Percentiles rank a stretch among this genome's conserved stretches.
Conservation (phyloP, 2,888 invertebrate genomes). For the Drosophila mimetica region DNA sequence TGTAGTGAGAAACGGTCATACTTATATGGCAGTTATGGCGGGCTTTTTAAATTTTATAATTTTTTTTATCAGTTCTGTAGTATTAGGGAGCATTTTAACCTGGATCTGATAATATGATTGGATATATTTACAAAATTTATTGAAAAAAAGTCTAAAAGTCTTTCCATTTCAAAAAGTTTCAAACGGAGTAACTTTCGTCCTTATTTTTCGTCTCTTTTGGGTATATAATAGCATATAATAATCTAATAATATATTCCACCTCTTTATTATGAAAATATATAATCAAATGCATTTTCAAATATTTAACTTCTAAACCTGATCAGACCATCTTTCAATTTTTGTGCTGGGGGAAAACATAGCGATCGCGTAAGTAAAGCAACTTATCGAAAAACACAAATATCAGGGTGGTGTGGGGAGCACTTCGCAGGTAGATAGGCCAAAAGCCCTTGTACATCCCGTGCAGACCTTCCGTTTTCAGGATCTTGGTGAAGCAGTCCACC, state of each 20-base stretch:
- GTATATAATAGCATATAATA: too few species aligned
- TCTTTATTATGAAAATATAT: not conserved
- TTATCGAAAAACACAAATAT: slow-evolving; percentile 18
- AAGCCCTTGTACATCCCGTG: slow-evolving; percentile 95
- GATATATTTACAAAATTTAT: too few species aligned
- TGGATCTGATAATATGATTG: too few species aligned
- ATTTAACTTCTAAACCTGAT: not conserved
- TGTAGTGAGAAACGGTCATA: not conserved
- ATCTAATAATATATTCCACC: too few species aligned
- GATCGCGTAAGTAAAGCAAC: slow-evolving; percentile 1
- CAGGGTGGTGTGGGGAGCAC: slow-evolving; percentile 96
- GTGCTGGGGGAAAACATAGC: not conserved
- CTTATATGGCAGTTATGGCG: not conserved
- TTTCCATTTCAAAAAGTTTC: too few species aligned
- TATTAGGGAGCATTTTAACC: too few species aligned
- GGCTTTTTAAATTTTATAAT: not conserved
- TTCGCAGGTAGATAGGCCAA: slow-evolving; percentile 92
- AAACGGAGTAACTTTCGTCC: too few species aligned
- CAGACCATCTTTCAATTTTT: not conserved
- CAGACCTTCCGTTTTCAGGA: slow-evolving; percentile 89
- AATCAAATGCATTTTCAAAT: not conserved
- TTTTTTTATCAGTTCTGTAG: not conserved
- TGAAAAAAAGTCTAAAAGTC: too few species aligned
- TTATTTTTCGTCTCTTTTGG: too few species aligned
- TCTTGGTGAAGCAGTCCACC: slow-evolving; percentile 91